Base-by-base conservation (phyloP, 1,140 invertebrate species). In the Diachasmimorpha longicaudata region DNA sequence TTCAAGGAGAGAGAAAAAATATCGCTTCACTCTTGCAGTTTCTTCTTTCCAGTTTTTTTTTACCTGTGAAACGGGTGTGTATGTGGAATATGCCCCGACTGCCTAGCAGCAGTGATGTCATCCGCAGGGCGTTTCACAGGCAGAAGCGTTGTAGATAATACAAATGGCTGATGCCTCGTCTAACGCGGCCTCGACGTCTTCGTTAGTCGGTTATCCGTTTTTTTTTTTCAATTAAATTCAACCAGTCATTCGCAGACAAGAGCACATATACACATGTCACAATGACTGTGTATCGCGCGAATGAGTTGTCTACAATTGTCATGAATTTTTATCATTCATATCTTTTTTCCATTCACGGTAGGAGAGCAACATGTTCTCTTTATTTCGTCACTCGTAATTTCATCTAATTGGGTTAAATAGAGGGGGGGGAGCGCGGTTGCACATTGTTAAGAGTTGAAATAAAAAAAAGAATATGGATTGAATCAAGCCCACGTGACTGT, bases 121-220 rank as follows among this genome's bases (percentile, higher is more conserved):
- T 76, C 55, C 74, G 52, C 74, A 71, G 74, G 74, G 74, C 69
- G 74, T 76, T 76, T 66, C 74, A 46, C 25, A 58, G n/a, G 66
- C 36, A 67, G 52, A 68, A 73, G 25, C 36, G 19, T 36, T 42
- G 46, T 25, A 23, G 13, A 55, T 37, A 36, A 67, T 74, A 74
- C 52, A 69, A 46, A 16, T 67, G 14, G n/a, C 10, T 52, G 48
- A 52, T 52, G 48, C n/a, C 70, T 63, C 36, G 13, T 63, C 36
- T 16, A 23, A 31, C 13, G 52, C 39, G 39, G 14, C 23, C 74
- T 63, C 68, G 68, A 46, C 21, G 44, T 39, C 36, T 71, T 10
- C 31, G 31, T 31, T 31, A 16, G 42, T 76, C 70, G 23, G 58
- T 76, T 69, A 71, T 16, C 52, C 69, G 25, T 46, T 67, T 52